Percentiles rank a stretch among this genome's conserved stretches.
These are phyloP conservation scores for Muscidifurax raptorellus DNA, from an alignment of 1,140 invertebrate genomes.

Conservation along the genomic window DNA sequence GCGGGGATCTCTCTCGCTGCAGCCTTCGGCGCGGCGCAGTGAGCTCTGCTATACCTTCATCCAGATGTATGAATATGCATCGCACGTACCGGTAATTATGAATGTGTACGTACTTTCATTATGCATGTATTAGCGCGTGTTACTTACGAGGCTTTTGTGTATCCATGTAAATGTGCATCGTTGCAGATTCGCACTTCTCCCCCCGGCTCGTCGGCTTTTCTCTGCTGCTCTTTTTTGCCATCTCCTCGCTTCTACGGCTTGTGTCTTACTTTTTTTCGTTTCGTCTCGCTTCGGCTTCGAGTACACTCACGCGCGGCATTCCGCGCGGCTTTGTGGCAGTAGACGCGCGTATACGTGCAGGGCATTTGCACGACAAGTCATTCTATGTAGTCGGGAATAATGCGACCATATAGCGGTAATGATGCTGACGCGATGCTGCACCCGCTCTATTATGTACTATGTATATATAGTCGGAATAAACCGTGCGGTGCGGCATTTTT, in stretches of 20 bases:
- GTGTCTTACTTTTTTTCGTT: neutral
- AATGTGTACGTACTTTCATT: slow-evolving; percentile 61
- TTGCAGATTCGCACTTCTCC: slow-evolving; percentile 49
- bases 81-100: slow-evolving; percentile 61
- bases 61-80: slow-evolving; percentile 59
- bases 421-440: too few relatives aligned
- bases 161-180: slow-evolving; percentile 58
- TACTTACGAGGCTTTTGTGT: slow-evolving; percentile 59
- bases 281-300: neutral
- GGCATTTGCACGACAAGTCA: neutral
- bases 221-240: neutral
- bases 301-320: neutral
- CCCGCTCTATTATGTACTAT: too few relatives aligned
- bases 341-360: too few relatives aligned
- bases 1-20: neutral
- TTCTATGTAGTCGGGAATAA: neutral
- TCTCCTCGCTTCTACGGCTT: neutral
- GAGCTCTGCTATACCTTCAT: neutral
- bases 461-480: too few relatives aligned
- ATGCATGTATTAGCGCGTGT: slow-evolving; percentile 61
- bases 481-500: too few relatives aligned
- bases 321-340: slow-evolving; percentile 21
- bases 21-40: neutral
- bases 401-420: too few relatives aligned
- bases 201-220: neutral